A percentile compares a stretch with the other conserved stretches of the same genome.
Evolutionary conservation across 2,113 vertebrate species (phyloP).

Genomic region (Sarotherodon lohbergeri): DNA sequence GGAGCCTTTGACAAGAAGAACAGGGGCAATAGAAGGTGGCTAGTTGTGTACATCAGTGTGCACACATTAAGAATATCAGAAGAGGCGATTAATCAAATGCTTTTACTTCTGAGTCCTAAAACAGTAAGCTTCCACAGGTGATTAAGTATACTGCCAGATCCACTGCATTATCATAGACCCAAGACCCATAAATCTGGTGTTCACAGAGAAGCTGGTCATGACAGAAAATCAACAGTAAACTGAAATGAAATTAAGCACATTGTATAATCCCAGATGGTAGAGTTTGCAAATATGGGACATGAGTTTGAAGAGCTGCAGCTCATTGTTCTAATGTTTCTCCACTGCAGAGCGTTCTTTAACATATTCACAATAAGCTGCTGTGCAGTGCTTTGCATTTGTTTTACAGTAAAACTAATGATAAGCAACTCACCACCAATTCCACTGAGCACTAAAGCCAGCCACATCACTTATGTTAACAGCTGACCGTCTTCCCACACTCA

Average conservation of each 20-base stretch:
- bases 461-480: background rate
- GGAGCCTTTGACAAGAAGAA: background rate
- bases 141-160: background rate
- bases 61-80: background rate
- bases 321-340: background rate
- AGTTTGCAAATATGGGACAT: background rate
- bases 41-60: background rate
- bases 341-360: background rate
- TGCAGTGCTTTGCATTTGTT: background rate
- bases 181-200: background rate
- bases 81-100: background rate
- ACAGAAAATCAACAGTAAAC: background rate
- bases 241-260: background rate
- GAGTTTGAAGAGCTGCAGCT: background rate
- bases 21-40: background rate
- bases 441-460: background rate
- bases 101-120: background rate
- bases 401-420: background rate
- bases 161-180: background rate
- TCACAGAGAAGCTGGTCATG: background rate
- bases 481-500: background rate
- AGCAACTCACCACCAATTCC: background rate
- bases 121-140: background rate
- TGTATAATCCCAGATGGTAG: background rate
- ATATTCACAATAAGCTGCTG: background rate